phyloP scores from a whole-genome alignment of 2,797 vertebrate genomes.

The Octomys mimax region DNA sequence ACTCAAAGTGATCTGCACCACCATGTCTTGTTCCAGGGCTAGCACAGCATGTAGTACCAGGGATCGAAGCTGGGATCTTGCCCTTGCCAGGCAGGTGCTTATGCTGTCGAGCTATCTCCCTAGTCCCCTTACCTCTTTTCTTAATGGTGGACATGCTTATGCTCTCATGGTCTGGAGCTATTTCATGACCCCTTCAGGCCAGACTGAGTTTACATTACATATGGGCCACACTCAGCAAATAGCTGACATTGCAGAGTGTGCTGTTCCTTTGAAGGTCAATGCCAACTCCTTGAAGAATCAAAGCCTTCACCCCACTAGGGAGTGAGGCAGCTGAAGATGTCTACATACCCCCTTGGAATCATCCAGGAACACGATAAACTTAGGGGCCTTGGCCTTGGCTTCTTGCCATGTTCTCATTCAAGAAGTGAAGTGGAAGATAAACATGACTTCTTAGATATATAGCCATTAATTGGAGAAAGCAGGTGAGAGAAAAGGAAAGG shows the following conservation, averaged over 20 bases:
- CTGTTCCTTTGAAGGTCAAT: not conserved
- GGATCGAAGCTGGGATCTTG: too few relatives aligned
- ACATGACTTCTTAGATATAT: not conserved
- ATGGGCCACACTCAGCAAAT: constrained; percentile 4
- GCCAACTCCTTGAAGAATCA: not conserved
- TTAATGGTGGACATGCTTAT: not conserved
- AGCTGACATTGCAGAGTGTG: not conserved
- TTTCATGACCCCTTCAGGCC: not conserved
- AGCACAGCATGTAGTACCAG: too few relatives aligned
- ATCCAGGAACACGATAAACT: not conserved
- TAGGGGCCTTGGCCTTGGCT: accelerated
- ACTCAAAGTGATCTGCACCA: too few relatives aligned
- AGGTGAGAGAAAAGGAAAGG: not conserved
- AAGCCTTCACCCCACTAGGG: not conserved
- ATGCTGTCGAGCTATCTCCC: too few relatives aligned
- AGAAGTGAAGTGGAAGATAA: not conserved
- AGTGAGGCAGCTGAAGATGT: not conserved
- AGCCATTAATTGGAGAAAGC: not conserved
- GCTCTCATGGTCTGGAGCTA: not conserved
- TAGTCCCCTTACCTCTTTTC: not conserved
- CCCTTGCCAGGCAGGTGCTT: too few relatives aligned
- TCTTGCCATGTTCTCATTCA: not conserved
- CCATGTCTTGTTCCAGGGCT: too few relatives aligned
- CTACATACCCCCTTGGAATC: accelerated
- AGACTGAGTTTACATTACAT: not conserved